A percentile compares a stretch with the other conserved stretches of the same genome.
Evolutionary conservation across 2,113 vertebrate species (phyloP).

Genomic region (Hippocampus mohnikei): DNA sequence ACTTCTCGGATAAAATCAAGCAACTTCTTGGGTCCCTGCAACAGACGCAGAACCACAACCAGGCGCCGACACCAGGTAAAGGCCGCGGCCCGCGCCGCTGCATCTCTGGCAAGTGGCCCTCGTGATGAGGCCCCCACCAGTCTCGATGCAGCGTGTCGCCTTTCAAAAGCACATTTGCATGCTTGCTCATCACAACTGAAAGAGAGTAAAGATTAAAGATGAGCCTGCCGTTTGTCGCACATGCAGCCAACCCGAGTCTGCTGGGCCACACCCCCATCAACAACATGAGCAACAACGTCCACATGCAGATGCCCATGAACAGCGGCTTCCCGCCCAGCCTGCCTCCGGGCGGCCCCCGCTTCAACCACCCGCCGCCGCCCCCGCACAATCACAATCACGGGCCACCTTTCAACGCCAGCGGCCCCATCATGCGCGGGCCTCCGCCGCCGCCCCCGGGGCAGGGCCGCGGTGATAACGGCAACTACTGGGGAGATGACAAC

Average conservation of each 20-base stretch:
- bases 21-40: slow-evolving; percentile 84
- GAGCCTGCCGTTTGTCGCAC: background rate
- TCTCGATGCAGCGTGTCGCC: too few species aligned
- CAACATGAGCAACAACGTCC: slow-evolving; percentile 62
- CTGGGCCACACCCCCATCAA: slow-evolving; percentile 79
- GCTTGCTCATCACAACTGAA: too few species aligned
- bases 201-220: too few species aligned
- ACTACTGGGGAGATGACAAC: slow-evolving; percentile 86
- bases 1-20: slow-evolving; percentile 90
- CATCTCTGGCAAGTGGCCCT: background rate
- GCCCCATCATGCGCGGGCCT: too few species aligned
- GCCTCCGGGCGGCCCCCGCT: slow-evolving; percentile 76
- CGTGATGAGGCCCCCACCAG: too few species aligned
- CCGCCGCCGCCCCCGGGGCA: slow-evolving; percentile 81
- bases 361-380: slow-evolving; percentile 75
- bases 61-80: slow-evolving; percentile 67
- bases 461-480: slow-evolving; percentile 71
- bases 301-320: slow-evolving; percentile 80
- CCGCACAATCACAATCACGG: slow-evolving; percentile 65
- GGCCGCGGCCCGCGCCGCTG: background rate
- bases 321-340: slow-evolving; percentile 84
- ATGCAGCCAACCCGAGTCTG: slow-evolving; percentile 74
- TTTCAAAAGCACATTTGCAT: too few species aligned
- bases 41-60: slow-evolving; percentile 70
- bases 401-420: slow-evolving; percentile 71